Conservation (phyloP, 2,797 vertebrate genomes). For the Nasua narica region DNA sequence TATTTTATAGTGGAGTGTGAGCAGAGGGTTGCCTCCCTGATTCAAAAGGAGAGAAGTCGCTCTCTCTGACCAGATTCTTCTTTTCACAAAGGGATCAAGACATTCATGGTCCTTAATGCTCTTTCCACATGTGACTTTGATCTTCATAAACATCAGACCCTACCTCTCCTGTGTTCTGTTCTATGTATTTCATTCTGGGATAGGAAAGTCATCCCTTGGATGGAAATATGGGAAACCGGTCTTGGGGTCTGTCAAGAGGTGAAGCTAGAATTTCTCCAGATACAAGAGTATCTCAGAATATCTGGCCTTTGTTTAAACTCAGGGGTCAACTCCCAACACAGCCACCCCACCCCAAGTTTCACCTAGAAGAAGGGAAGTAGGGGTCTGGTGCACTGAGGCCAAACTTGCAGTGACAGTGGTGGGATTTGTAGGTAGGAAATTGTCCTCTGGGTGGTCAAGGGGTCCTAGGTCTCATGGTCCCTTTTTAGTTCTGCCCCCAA, state of each 20-base stretch:
- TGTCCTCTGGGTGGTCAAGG: background rate
- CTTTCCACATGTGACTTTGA: background rate
- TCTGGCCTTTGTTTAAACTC: background rate
- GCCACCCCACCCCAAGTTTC: too few relatives aligned
- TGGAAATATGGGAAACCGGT: background rate
- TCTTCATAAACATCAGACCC: too few relatives aligned
- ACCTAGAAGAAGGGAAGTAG: background rate
- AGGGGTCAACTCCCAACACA: background rate
- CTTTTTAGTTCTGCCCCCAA: background rate
- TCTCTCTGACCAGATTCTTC: background rate
- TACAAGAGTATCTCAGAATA: background rate
- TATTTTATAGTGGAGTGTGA: background rate
- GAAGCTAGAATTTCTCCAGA: background rate
- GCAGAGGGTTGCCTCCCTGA: background rate
- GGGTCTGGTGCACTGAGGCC: rapidly evolving
- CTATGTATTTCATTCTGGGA: background rate
- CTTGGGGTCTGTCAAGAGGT: background rate
- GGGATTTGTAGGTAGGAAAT: background rate
- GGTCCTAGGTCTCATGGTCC: background rate
- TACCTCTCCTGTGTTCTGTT: background rate
- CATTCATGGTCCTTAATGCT: background rate
- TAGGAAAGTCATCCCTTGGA: background rate
- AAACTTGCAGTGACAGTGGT: rapidly evolving
- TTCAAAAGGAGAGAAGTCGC: background rate
- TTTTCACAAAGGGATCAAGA: background rate